Evolutionary conservation across 2,888 invertebrate species (phyloP).

Genomic region (Metalampra italica): DNA sequence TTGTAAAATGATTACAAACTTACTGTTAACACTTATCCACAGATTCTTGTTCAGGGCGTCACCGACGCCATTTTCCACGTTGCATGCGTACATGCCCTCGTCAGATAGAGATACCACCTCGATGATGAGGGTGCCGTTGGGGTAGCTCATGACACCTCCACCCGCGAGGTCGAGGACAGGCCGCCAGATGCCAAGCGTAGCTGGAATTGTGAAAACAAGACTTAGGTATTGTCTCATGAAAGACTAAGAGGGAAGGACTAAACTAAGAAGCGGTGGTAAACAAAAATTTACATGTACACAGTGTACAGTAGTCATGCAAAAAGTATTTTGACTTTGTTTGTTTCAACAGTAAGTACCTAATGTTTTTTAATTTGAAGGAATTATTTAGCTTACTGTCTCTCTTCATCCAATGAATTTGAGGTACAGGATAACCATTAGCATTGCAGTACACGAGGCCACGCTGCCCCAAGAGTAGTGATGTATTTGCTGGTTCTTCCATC

Average conservation of each 20-base stretch:
- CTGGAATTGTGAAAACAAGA: conserved; percentile 37
- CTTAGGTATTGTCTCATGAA: too few species aligned
- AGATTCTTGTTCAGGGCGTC: conserved; percentile 64
- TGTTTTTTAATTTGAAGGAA: too few species aligned
- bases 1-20: too few species aligned
- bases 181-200: conserved; percentile 69
- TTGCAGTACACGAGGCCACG: conserved; percentile 85
- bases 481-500: conserved; percentile 85
- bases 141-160: conserved; percentile 66
- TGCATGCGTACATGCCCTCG: conserved; percentile 71
- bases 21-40: conserved; percentile 74
- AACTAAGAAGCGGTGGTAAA: too few species aligned
- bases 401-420: conserved; percentile 86
- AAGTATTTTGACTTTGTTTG: too few species aligned
- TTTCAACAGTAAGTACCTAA: too few species aligned
- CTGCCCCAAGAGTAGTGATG: conserved; percentile 84
- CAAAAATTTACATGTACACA: too few species aligned
- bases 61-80: conserved; percentile 71
- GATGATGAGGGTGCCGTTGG: conserved; percentile 68
- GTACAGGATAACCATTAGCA: conserved; percentile 88
- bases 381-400: conserved; percentile 84
- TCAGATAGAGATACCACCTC: conserved; percentile 68
- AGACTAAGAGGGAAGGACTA: too few species aligned
- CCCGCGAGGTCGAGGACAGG: conserved; percentile 70
- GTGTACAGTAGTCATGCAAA: too few species aligned